These are phyloP conservation scores for Zoanthus sociatus DNA, from an alignment of 92 coral and sea anemone genomes.

Conservation along the genomic window DNA sequence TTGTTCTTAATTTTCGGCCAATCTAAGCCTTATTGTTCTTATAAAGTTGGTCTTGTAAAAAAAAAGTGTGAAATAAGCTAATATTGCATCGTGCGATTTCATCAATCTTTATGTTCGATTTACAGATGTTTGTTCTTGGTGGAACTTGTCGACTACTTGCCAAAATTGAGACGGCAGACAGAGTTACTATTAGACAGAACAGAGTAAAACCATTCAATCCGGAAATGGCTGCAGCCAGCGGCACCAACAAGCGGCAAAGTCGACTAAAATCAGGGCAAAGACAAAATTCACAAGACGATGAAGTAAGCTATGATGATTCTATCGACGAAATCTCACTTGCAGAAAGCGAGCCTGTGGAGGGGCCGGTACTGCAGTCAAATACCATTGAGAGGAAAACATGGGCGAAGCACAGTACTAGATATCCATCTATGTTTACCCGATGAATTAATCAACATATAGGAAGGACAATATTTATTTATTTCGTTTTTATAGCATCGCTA, in stretches of 20 bases:
- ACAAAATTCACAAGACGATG: background rate
- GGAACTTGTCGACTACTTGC: slow-evolving; percentile 81
- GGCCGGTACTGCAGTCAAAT: background rate
- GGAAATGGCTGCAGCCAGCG: background rate
- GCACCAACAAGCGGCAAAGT: slow-evolving; percentile 15
- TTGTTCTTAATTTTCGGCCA: too few relatives aligned
- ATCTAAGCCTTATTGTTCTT: too few relatives aligned
- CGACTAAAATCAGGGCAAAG: slow-evolving; percentile 26
- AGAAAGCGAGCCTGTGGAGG: background rate
- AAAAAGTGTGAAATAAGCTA: too few relatives aligned
- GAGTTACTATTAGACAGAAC: slow-evolving; percentile 61
- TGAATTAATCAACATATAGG: background rate
- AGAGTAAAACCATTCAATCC: slow-evolving; percentile 70
- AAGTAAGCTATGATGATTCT: slow-evolving; percentile 17
- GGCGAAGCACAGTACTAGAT: slow-evolving; percentile 55
- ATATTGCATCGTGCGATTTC: too few relatives aligned
- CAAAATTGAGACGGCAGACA: slow-evolving; percentile 69
- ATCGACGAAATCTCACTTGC: slow-evolving; percentile 41
- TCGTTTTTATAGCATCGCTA: too few relatives aligned
- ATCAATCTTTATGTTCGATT: background rate
- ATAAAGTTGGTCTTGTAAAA: too few relatives aligned
- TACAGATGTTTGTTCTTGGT: slow-evolving; percentile 76
- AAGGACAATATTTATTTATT: background rate
- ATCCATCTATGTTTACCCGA: slow-evolving; percentile 40
- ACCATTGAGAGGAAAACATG: slow-evolving; percentile 48